Evolutionary conservation across 2,888 invertebrate genomes (phyloP).

Genomic region (Caenorhabditis sinica): DNA sequence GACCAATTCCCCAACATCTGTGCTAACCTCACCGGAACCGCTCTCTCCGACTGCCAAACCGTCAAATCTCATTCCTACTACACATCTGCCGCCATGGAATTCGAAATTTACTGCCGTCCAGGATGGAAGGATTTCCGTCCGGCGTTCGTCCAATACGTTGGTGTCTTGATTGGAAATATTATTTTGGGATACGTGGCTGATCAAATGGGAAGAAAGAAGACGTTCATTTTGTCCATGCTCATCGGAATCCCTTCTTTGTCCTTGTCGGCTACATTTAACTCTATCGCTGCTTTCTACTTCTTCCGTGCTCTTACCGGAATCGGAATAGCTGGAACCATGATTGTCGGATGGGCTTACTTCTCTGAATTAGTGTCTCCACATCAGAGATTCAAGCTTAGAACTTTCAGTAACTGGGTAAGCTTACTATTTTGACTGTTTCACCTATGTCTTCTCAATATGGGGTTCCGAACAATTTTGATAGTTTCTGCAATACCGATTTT

Average conservation of each 20-base stretch:
- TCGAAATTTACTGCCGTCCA: constrained; percentile 66
- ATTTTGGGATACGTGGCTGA: constrained; percentile 72
- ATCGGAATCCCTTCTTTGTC: constrained; percentile 70
- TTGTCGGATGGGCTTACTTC: constrained; percentile 75
- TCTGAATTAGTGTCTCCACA: constrained; percentile 73
- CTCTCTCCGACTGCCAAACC: constrained; percentile 57
- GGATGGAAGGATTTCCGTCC: constrained; percentile 75
- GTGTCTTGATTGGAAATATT: constrained; percentile 74
- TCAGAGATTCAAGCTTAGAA: constrained; percentile 72
- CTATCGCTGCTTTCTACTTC: constrained; percentile 69
- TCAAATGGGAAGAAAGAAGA: constrained; percentile 69
- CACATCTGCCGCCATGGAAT: constrained; percentile 73
- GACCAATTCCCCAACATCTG: constrained; percentile 65
- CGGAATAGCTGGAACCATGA: constrained; percentile 74
- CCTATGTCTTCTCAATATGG: no score
- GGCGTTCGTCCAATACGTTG: constrained; percentile 74
- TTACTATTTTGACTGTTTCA: background rate
- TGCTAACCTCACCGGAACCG: constrained; percentile 50
- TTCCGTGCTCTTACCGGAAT: constrained; percentile 73
- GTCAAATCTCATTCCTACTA: constrained; percentile 69
- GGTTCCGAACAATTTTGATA: no score
- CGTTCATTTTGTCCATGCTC: constrained; percentile 71
- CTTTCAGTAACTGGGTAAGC: constrained; percentile 73
- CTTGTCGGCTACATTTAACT: constrained; percentile 69
- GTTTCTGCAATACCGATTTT: no score